Conservation (phyloP, 64 coral and sea anemone genomes). For the Montipora sp. region DNA sequence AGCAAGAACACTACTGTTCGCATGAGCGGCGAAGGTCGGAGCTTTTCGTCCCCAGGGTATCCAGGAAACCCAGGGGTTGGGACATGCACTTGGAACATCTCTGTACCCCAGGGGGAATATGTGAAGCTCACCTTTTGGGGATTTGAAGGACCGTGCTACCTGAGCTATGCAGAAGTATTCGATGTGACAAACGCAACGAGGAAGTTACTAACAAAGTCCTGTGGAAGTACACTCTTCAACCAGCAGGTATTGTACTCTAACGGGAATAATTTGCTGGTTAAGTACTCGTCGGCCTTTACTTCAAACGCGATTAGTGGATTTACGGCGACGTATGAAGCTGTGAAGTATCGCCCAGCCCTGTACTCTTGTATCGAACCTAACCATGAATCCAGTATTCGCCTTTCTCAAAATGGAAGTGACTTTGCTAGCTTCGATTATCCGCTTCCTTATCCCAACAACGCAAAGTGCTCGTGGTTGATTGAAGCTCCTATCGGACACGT, state of each 20-base stretch:
- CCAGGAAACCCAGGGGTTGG: background rate
- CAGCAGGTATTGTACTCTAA: slow-evolving; percentile 8
- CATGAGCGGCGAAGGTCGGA: slow-evolving; percentile 11
- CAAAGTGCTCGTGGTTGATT: background rate
- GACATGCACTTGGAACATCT: slow-evolving; percentile 19
- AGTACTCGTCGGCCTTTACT: background rate
- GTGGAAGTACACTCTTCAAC: background rate
- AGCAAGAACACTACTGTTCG: background rate
- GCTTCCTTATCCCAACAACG: slow-evolving; percentile 12
- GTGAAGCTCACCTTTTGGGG: background rate
- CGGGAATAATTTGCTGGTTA: background rate
- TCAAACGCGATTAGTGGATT: background rate
- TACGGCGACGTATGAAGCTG: slow-evolving; percentile 1
- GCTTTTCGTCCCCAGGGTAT: background rate
- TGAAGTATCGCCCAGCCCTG: background rate
- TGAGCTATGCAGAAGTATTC: slow-evolving; percentile 9
- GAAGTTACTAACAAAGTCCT: slow-evolving; percentile 4
- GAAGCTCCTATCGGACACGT: background rate
- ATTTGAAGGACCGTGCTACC: background rate
- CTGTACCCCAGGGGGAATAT: slow-evolving; percentile 24
- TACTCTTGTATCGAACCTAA: background rate
- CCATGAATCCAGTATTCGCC: background rate
- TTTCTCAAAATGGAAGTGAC: background rate
- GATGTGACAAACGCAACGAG: background rate
- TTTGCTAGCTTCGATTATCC: slow-evolving; percentile 30